phyloP scores from a whole-genome alignment of 2,797 vertebrate species.

The Spheniscus humboldti region DNA sequence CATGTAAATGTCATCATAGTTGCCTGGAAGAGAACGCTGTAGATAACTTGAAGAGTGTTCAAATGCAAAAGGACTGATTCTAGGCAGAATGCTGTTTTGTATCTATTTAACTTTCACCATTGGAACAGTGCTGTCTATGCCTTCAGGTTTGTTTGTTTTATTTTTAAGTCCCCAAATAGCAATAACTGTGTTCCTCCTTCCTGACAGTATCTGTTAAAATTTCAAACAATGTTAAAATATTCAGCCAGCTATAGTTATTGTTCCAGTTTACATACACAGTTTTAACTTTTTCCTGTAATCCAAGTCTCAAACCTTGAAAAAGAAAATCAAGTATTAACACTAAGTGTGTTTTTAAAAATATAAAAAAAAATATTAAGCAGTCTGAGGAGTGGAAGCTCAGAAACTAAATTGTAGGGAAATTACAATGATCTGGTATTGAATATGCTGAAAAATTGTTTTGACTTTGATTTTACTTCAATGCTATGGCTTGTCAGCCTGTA shows the following conservation, averaged over 20 bases:
- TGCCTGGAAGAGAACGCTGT: slow-evolving; percentile 59
- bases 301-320: slow-evolving; percentile 32
- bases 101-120: not conserved
- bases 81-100: not conserved
- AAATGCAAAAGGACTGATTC: slow-evolving; percentile 34
- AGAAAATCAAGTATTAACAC: not conserved
- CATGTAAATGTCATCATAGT: slow-evolving; percentile 67
- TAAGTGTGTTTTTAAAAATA: not conserved
- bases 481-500: not conserved
- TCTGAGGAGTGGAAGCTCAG: slow-evolving; percentile 23
- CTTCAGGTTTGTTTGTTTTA: slow-evolving; percentile 27
- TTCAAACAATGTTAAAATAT: slow-evolving; percentile 41
- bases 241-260: slow-evolving; percentile 61
- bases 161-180: slow-evolving; percentile 64
- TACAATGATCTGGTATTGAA: not conserved
- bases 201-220: slow-evolving; percentile 50
- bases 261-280: not conserved
- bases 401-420: not conserved
- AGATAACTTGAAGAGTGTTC: slow-evolving; percentile 57
- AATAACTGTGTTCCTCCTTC: slow-evolving; percentile 71
- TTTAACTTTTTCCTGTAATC: not conserved
- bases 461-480: not conserved
- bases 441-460: not conserved
- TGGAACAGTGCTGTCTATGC: slow-evolving; percentile 38
- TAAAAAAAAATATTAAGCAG: not conserved